phyloP scores from a whole-genome alignment of 2,113 vertebrate genomes.

The Chroicocephalus ridibundus region DNA sequence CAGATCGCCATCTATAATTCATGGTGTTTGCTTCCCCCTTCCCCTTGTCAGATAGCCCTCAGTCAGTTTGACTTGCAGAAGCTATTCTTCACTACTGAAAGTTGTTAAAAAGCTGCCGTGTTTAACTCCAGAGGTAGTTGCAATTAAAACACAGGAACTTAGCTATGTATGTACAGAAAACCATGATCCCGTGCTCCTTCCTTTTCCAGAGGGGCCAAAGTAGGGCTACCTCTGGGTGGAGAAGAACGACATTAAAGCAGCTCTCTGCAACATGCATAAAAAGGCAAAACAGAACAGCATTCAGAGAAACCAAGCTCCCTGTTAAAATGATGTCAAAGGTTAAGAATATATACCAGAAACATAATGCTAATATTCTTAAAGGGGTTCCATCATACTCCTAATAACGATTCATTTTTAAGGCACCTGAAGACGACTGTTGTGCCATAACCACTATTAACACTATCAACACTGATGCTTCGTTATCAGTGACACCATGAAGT shows the following conservation, averaged over 20 bases:
- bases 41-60: constrained; percentile 50
- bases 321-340: background rate
- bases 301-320: background rate
- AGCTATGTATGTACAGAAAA: background rate
- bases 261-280: rapidly evolving
- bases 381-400: background rate
- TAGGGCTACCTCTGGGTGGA: background rate
- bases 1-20: constrained; percentile 51
- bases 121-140: constrained; percentile 5
- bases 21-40: constrained; percentile 40
- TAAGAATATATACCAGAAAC: background rate
- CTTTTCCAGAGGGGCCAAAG: background rate
- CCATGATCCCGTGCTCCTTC: background rate
- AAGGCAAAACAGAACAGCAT: background rate
- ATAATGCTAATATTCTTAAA: background rate
- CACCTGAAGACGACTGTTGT: background rate
- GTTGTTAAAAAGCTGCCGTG: background rate
- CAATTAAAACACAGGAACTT: background rate
- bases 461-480: background rate
- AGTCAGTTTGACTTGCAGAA: constrained; percentile 43
- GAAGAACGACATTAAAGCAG: background rate
- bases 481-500: background rate
- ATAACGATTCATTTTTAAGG: background rate
- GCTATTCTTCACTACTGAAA: background rate
- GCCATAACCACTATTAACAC: background rate